Percentiles rank a stretch among this genome's conserved stretches.
phyloP scores from a whole-genome alignment of 2,113 vertebrate genomes.

The Microcebus jonahi region DNA sequence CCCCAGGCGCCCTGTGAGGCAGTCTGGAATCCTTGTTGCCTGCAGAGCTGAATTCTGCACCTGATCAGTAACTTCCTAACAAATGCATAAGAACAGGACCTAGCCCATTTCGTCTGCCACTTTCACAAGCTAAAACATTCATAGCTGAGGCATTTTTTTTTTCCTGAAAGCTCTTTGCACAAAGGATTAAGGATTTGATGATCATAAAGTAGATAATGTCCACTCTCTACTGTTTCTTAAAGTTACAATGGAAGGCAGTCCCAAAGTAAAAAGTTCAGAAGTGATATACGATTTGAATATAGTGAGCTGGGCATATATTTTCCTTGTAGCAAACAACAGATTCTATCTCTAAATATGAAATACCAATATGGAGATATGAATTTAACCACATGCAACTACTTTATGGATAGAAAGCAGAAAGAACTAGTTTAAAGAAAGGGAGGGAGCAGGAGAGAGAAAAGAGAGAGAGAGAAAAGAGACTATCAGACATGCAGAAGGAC shows the following conservation, averaged over 20 bases:
- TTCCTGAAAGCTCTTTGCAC: neutral
- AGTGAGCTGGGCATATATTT: neutral
- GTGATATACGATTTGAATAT: neutral
- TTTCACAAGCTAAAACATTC: slow-evolving; percentile 2
- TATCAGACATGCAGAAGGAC: neutral
- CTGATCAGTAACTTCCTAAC: slow-evolving; percentile 3
- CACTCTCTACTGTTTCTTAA: neutral
- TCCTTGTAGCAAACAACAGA: neutral
- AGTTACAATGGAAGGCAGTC: neutral
- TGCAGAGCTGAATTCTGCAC: neutral
- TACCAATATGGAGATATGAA: neutral
- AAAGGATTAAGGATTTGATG: neutral
- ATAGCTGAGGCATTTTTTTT: neutral
- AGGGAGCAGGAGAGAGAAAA: neutral
- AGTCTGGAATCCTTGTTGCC: neutral
- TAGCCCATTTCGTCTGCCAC: neutral
- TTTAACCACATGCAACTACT: neutral
- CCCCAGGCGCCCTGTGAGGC: neutral
- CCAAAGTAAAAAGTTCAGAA: neutral
- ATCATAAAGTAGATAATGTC: neutral
- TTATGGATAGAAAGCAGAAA: neutral
- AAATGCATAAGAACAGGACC: neutral
- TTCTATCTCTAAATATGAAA: neutral
- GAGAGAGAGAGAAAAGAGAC: too few relatives aligned
- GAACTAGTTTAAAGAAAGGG: neutral